Evolutionary conservation across 30 jellyfish, hydroid and myxozoan genomes (phyloP), one percentile per base, ranked within the genome.

Genomic region (Catostylus mosaicus): DNA sequence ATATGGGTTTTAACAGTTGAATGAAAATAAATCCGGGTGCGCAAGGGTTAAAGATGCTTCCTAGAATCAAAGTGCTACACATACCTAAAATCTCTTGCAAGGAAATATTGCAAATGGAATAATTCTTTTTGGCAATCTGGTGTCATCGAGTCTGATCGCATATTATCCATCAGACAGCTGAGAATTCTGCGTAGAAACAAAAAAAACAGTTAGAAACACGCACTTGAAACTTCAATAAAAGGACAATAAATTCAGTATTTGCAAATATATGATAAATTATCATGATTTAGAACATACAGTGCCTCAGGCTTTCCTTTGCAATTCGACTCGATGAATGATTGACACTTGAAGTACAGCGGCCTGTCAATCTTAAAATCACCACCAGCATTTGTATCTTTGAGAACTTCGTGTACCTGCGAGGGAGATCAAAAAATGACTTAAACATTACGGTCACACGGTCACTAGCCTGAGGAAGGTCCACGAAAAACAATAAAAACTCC

Each of bases 51-150:
- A n/a, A n/a, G n/a, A n/a, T n/a, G n/a, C n/a, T n/a, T n/a, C n/a
- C n/a, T n/a, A n/a, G 20, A 35, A 74, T 74, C 73, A 47, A 74
- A 50, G 30, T 31, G 67, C n/a, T 6, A 18, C 8, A 37, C 19
- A 20, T 82, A 94, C 99, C 99, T 88, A 89, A 94, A 94, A 84
- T 94, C 99, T 35, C 99, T 82, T 30, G 99, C 95, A 30, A 94
- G 67, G 79, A 94, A 94, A 82, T 57, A 94, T 66, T 94, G 99
- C 59, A 94, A 67, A 67, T 94, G 99, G 74, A 76, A 94, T 23
- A 94, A 89, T 78, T 94, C 97, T 27, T 88, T 73, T 29, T 85
- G 92, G 56, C 99, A 94, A 46, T 59, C 89, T 4, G 82, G 88
- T 9, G 95, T 81, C 97, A 94, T 88, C 18, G 85, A 48, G 10